A percentile compares a stretch with the other conserved stretches of the same genome.
phyloP scores from a whole-genome alignment of 1,140 invertebrate genomes.

The Leptinotarsa defecta region DNA sequence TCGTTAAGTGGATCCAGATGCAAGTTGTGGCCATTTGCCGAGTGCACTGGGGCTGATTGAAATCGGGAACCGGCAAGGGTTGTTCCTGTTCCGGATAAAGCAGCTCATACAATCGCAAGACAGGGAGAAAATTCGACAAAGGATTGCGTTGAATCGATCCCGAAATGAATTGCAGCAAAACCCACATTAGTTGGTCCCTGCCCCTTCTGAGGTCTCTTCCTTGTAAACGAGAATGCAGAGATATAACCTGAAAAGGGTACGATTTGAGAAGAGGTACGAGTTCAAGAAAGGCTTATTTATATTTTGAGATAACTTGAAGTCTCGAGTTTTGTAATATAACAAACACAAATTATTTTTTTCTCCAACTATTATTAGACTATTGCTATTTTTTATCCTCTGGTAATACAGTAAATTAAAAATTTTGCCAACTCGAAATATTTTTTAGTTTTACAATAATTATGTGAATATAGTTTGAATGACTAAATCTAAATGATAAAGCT shows the following conservation, averaged over 20 bases:
- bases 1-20: constrained; percentile 94
- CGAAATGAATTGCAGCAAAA: constrained; percentile 94
- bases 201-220: constrained; percentile 38
- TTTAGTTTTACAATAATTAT: no score
- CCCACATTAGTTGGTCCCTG: constrained; percentile 96
- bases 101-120: constrained; percentile 89
- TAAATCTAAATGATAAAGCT: no score
- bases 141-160: constrained; percentile 95
- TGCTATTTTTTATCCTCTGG: no score
- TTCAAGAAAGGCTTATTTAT: no score
- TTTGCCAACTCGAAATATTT: no score
- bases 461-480: no score
- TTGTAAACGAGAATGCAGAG: constrained; percentile 71
- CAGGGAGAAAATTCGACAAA: constrained; percentile 85
- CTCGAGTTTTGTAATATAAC: no score
- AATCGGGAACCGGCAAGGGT: constrained; percentile 86
- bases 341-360: no score
- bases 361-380: no score
- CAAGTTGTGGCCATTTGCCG: constrained; percentile 92
- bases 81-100: constrained; percentile 91
- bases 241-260: constrained; percentile 60
- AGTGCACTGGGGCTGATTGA: constrained; percentile 81
- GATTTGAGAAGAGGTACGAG: no score
- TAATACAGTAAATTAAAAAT: no score
- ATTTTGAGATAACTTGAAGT: no score